Conservation (phyloP, 2,888 invertebrate species). For the Camponotus fellah region DNA sequence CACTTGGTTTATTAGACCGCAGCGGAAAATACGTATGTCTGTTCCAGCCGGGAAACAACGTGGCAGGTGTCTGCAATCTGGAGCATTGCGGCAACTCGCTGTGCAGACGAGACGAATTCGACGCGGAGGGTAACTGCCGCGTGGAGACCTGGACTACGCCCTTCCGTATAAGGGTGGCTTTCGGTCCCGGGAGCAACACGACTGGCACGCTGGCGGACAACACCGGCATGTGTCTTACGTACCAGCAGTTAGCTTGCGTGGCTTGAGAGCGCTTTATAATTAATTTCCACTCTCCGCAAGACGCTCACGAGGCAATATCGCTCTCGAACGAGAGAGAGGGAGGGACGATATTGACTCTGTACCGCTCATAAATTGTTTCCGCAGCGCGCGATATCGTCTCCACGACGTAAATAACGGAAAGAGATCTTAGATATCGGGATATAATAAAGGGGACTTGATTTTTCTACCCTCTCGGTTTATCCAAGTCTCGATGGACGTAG, state of each 20-base stretch:
- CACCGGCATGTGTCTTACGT: conserved; percentile 92
- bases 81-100: conserved; percentile 93
- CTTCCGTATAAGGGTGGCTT: conserved; percentile 92
- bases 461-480: neutral
- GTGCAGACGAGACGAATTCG: conserved; percentile 88
- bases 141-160: conserved; percentile 93
- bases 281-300: neutral
- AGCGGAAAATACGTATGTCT: conserved; percentile 7
- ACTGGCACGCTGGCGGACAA: conserved; percentile 91
- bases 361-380: neutral
- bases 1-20: neutral
- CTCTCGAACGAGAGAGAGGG: neutral
- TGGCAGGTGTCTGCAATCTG: conserved; percentile 91
- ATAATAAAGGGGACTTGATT: neutral
- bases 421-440: neutral
- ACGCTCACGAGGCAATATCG: neutral
- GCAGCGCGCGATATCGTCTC: neutral
- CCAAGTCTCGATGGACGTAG: neutral
- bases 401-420: neutral
- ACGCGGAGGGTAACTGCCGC: conserved; percentile 87
- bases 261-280: conserved; percentile 68
- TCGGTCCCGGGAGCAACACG: conserved; percentile 90
- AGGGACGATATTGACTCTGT: conserved; percentile 6
- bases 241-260: conserved; percentile 91
- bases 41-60: conserved; percentile 88